phyloP scores from a whole-genome alignment of 1,140 invertebrate species.

The Drosophila erecta region DNA sequence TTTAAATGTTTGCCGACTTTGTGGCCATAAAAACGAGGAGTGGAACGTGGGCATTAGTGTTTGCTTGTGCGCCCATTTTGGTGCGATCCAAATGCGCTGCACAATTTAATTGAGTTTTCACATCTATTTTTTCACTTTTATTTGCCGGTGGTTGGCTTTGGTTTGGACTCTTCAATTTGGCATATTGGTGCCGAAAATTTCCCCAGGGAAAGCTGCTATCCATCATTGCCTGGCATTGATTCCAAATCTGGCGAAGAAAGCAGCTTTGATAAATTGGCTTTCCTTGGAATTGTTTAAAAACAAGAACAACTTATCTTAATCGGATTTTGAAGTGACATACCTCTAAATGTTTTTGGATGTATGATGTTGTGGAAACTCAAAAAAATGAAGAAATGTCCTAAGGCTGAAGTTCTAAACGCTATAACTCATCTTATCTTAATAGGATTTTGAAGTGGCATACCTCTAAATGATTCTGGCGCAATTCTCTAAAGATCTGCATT shows the following conservation, averaged over 20 bases:
- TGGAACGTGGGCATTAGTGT: constrained; percentile 5
- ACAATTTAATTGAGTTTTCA: constrained; percentile 13
- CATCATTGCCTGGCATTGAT: constrained; percentile 11
- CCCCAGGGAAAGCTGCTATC: neutral
- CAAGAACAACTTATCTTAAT: neutral
- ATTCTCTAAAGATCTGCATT: too few relatives aligned
- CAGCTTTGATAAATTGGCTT: constrained; percentile 8
- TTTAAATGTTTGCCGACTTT: constrained; percentile 54
- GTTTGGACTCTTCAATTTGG: neutral
- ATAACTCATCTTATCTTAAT: too few relatives aligned
- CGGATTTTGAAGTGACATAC: too few relatives aligned
- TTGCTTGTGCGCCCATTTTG: constrained; percentile 11
- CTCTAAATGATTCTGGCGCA: too few relatives aligned
- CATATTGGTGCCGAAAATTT: constrained; percentile 1
- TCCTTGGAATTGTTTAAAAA: neutral
- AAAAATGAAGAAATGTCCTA: too few relatives aligned
- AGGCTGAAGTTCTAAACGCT: too few relatives aligned
- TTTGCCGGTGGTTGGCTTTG: neutral
- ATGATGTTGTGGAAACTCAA: too few relatives aligned
- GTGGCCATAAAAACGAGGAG: constrained; percentile 29
- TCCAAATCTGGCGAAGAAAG: constrained; percentile 3
- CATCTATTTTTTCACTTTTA: neutral
- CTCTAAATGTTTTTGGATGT: too few relatives aligned
- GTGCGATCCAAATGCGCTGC: neutral
- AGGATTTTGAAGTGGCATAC: too few relatives aligned